Evolutionary conservation across 2,113 vertebrate genomes (phyloP), one percentile per base, ranked within the genome.

Genomic region (Leptosomus discolor): DNA sequence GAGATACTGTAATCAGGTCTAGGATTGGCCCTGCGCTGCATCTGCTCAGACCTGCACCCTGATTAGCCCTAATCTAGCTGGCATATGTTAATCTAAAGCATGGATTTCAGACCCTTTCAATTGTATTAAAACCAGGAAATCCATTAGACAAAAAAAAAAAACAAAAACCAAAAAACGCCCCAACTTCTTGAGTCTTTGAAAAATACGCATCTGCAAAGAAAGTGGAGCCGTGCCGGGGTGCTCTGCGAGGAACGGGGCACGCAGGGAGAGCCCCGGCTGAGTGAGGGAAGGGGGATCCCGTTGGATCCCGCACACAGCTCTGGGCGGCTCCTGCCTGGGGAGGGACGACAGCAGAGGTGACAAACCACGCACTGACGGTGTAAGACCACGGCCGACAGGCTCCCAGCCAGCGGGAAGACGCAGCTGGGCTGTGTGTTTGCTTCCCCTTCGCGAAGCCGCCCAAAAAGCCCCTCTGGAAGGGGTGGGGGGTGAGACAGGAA

Each of bases 11-110:
- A 97, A 98, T 98, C 97, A 95, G 97, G 97, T 58, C 97, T 75
- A 48, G 97, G 98, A 96, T 81, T 97, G 97, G 97, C 97, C 94
- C 96, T 5, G n/a, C 1, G 45, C 83, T 89, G 94, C 98, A 98
- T 96, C 98, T 96, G 98, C 95, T 97, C 95, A 94, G 95, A 74
- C 91, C 96, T 87, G 92, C 53, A 1, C 78, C 96, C 97, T 98
- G 98, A 98, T 98, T 98, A 98, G 98, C 98, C 98, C 98, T 98
- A 98, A 98, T 98, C 98, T 98, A 95, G 95, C 63, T 85, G 95
- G 97, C 91, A 93, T 93, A 97, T 91, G 95, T 76, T 97, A 96
- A 95, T 97, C 96, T 91, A 94, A 85, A 93, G 95, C 92, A 30
- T 83, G 96, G 90, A 90, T 96, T 98, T 95, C 83, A 94, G 97